Conservation (phyloP, 2,113 vertebrate genomes). For the Petroica traversi region DNA sequence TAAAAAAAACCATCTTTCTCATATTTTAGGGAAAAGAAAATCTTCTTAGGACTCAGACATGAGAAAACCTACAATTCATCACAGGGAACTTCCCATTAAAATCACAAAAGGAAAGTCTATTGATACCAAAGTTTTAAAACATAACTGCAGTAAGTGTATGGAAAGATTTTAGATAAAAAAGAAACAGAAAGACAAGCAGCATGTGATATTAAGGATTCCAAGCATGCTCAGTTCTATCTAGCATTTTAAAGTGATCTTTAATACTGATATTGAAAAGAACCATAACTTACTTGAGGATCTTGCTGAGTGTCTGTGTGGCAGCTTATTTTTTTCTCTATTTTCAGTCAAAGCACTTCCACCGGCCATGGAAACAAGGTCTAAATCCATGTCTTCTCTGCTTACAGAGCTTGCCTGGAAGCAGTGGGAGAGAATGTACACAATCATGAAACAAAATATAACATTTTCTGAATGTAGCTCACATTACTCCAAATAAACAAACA, state of each 20-base stretch:
- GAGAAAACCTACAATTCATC: not conserved
- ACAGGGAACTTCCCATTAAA: not conserved
- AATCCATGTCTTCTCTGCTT: constrained; percentile 81
- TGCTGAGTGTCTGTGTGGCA: constrained; percentile 71
- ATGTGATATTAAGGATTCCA: not conserved
- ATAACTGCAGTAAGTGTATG: not conserved
- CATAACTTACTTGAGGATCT: constrained; percentile 84
- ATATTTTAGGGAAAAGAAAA: not conserved
- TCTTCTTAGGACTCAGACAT: constrained; percentile 2
- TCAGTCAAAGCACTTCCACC: constrained; percentile 76
- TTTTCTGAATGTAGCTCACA: constrained; percentile 81
- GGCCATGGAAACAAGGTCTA: constrained; percentile 75
- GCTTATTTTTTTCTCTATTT: constrained; percentile 75
- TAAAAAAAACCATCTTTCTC: not conserved
- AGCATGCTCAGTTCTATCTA: not conserved
- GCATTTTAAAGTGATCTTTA: constrained; percentile 63
- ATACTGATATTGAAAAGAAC: constrained; percentile 69
- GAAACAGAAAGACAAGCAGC: not conserved
- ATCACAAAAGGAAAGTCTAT: constrained; percentile 24
- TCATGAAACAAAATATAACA: constrained; percentile 84
- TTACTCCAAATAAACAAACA: constrained; percentile 85
- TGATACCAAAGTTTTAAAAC: constrained; percentile 22
- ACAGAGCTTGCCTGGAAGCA: constrained; percentile 84
- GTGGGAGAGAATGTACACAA: constrained; percentile 82
- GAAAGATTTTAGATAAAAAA: constrained; percentile 17